Evolutionary conservation across 1,140 invertebrate genomes (phyloP).

Genomic region (Oscheius sp.): DNA sequence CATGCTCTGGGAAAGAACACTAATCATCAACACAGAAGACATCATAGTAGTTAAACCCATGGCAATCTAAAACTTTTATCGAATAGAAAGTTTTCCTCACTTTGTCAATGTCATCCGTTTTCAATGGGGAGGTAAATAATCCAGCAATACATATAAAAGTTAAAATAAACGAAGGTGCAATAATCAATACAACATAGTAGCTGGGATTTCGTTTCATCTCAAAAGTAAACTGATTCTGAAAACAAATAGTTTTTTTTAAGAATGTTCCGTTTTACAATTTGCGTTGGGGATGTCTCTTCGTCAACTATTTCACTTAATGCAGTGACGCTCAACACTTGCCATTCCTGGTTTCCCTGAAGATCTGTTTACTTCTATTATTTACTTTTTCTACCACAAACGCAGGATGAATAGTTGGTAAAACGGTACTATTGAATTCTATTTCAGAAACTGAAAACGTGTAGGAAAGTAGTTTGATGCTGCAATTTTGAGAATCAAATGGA

Average conservation of each 20-base stretch:
- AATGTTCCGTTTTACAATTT: neutral
- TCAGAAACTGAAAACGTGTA: neutral
- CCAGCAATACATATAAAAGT: slow-evolving; percentile 1
- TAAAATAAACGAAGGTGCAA: neutral
- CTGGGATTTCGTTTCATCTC: neutral
- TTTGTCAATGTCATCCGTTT: slow-evolving; percentile 1
- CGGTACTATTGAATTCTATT: neutral
- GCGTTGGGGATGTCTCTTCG: neutral
- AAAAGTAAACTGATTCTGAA: slow-evolving; percentile 4
- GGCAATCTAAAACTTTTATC: neutral
- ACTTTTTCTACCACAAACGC: neutral
- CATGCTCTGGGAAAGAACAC: neutral
- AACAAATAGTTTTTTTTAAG: neutral
- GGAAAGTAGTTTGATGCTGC: neutral
- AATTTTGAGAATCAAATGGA: neutral
- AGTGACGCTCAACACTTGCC: neutral
- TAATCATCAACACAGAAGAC: neutral
- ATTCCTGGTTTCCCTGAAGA: neutral
- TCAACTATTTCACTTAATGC: neutral
- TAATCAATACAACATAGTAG: neutral
- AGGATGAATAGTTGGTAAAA: neutral
- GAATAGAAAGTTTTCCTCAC: neutral
- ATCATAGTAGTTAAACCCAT: neutral
- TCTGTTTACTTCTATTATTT: neutral
- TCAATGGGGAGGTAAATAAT: neutral